Base-by-base conservation (phyloP, 2,113 vertebrate species). In the Herpetotheres cachinnans region DNA sequence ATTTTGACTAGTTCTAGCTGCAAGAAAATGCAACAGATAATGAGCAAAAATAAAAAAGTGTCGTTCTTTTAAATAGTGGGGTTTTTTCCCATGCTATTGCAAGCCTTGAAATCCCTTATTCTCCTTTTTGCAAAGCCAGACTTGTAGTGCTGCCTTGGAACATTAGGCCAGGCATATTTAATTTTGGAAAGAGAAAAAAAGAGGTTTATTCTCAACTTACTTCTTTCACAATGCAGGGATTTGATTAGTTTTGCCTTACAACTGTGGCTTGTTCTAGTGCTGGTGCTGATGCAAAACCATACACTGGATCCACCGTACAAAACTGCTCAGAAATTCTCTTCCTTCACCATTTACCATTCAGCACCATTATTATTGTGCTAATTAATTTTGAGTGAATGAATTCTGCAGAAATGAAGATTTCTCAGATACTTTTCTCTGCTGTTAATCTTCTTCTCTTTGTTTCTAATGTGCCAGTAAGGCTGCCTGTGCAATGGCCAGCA, bases 11-110 rank as follows among this genome's bases (percentile, higher is more conserved):
- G 26, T 44, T 67, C 21, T 59, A 32, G 15, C 77, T 25, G 7
- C 54, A 67, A 58, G 59, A 55, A 89, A 73, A 73, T 8, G 34
- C 10, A 30, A 18, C 14, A 29, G 74, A 66, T 67, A 87, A 50
- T 16, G n/a, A 85, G 20, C n/a, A 80, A 81, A 73, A 47, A 27
- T 11, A 9, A 27, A 4, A 47, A 13, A 12, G 16, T 15, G 8
- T 17, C 5, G 24, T 71, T 71, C 29, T 67, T 71, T 21, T 15
- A 36, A 76, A 74, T 61, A 49, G 3, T 5, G 11, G 6, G 4
- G 0, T 0, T 2, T 62, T 61, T 34, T 42, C 34, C 69, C 40
- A 5, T 30, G 13, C 36, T 63, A 4, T 27, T 52, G 56, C 61
- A 91, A 65, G 34, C 38, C 16, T 19, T n/a, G 20, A 85, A 67